Conservation (phyloP, 2,797 vertebrate genomes). For the Enteromius paludinosus region DNA sequence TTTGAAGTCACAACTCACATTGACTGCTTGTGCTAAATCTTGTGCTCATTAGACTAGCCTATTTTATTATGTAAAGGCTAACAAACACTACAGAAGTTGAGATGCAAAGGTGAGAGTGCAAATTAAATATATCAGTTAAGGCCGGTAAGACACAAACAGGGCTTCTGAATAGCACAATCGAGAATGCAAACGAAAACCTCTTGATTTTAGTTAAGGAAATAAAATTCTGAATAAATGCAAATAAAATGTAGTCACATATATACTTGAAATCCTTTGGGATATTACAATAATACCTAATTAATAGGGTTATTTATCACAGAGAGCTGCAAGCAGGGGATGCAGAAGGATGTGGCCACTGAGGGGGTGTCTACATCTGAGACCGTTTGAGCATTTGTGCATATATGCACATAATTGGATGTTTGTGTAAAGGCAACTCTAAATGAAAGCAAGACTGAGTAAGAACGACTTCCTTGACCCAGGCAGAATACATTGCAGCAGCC, state of each 20-base stretch:
- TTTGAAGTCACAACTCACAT: constrained; percentile 36
- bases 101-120: neutral
- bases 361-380: constrained; percentile 1
- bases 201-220: neutral
- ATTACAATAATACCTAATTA: neutral
- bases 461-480: constrained; percentile 20
- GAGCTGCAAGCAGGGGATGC: neutral
- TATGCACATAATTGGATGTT: constrained; percentile 27
- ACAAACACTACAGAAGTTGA: neutral
- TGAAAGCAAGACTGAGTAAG: constrained; percentile 18
- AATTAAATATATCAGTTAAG: constrained; percentile 46
- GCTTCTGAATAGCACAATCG: neutral
- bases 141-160: neutral
- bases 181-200: neutral
- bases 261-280: neutral
- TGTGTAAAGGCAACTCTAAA: constrained; percentile 43
- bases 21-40: constrained; percentile 17
- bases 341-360: neutral
- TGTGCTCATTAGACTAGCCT: neutral
- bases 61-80: no score
- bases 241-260: neutral
- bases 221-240: neutral
- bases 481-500: neutral
- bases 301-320: neutral
- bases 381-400: constrained; percentile 4